phyloP scores from a whole-genome alignment of 2,888 invertebrate species.

The Caenorhabditis sp. region DNA sequence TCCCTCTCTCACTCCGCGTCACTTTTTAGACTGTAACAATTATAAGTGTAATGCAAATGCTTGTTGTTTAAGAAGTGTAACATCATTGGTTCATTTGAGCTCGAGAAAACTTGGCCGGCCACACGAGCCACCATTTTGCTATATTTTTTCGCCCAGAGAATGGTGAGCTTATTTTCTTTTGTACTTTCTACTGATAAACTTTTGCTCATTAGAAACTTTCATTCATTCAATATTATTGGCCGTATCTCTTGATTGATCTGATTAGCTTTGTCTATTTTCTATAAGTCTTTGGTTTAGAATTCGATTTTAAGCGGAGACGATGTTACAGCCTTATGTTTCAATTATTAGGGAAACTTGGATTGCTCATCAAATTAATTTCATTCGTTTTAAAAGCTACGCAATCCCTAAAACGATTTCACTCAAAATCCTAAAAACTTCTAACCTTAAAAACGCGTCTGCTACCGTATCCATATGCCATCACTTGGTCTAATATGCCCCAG shows the following conservation, averaged over 20 bases:
- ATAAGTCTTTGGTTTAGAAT: too few relatives aligned
- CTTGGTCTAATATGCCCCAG: constrained; percentile 50
- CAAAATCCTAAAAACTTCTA: background rate
- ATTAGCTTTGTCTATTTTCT: too few relatives aligned
- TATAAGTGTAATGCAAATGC: constrained; percentile 73
- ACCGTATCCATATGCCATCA: constrained; percentile 20
- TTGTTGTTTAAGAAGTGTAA: constrained; percentile 70
- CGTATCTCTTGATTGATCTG: too few relatives aligned
- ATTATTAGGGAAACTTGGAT: too few relatives aligned
- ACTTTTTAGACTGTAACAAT: constrained; percentile 71
- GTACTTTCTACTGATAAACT: background rate
- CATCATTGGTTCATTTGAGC: constrained; percentile 65
- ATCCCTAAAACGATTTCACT: too few relatives aligned
- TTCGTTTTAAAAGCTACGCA: too few relatives aligned
- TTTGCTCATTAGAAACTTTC: background rate
- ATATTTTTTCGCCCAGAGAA: constrained; percentile 34
- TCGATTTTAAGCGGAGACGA: too few relatives aligned
- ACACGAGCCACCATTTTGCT: constrained; percentile 54
- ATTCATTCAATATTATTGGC: too few relatives aligned
- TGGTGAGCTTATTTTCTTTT: constrained; percentile 20
- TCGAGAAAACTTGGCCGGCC: constrained; percentile 59
- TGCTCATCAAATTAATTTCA: too few relatives aligned
- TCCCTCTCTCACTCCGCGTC: constrained; percentile 13
- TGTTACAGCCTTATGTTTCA: too few relatives aligned
- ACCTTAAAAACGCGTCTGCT: constrained; percentile 1